Conservation (phyloP, 2,888 invertebrate genomes). For the Laspeyria flexula region DNA sequence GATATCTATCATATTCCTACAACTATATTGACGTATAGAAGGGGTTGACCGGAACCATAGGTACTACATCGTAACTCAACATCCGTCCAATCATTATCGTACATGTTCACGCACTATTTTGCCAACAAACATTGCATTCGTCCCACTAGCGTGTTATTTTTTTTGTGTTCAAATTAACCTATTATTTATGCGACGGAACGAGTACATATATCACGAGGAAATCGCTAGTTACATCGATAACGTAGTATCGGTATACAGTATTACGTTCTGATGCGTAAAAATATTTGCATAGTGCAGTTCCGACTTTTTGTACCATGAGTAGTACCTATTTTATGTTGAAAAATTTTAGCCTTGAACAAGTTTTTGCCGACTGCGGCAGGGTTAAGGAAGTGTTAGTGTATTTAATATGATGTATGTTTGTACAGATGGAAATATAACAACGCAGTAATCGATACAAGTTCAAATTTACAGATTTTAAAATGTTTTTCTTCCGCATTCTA, state of each 20-base stretch:
- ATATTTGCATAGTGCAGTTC: slow-evolving; percentile 33
- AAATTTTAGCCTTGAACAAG: neutral
- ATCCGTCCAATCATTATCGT: neutral
- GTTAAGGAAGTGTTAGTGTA: neutral
- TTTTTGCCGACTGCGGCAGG: neutral
- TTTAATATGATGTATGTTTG: no score
- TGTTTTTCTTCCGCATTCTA: no score
- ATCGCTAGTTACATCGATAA: slow-evolving; percentile 21
- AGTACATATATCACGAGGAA: slow-evolving; percentile 33
- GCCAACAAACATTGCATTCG: slow-evolving; percentile 2
- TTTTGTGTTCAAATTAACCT: slow-evolving; percentile 9
- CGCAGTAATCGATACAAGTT: no score
- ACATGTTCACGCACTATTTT: neutral
- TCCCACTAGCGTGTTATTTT: slow-evolving; percentile 25
- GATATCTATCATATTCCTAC: no score
- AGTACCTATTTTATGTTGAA: neutral
- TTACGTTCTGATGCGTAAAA: slow-evolving; percentile 22
- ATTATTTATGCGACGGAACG: slow-evolving; percentile 27
- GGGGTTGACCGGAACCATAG: neutral
- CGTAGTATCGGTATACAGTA: slow-evolving; percentile 15
- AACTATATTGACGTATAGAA: no score
- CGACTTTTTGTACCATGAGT: slow-evolving; percentile 28
- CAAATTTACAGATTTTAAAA: no score
- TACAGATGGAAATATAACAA: no score
- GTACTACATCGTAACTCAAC: neutral